Evolutionary conservation across 2,888 invertebrate genomes (phyloP).

Genomic region (Mellilla xanthometata): DNA sequence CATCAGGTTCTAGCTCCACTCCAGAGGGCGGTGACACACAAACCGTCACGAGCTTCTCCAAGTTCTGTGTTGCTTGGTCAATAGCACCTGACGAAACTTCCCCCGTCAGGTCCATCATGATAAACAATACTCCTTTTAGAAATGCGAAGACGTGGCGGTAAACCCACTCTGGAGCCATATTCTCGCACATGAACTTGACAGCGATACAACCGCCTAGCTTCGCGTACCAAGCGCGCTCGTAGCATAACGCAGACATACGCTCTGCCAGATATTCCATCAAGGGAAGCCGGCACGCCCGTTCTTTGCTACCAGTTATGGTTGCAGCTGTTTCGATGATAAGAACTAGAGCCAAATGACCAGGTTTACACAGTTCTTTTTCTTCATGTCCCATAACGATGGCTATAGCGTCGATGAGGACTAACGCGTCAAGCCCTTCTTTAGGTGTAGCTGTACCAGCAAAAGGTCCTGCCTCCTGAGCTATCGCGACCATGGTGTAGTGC

Average conservation of each 20-base stretch:
- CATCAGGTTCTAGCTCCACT: conserved; percentile 75
- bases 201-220: conserved; percentile 98
- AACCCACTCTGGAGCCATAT: conserved; percentile 94
- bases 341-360: conserved; percentile 93
- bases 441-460: conserved; percentile 84
- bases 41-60: conserved; percentile 93
- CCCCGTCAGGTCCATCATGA: conserved; percentile 97
- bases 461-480: conserved; percentile 95
- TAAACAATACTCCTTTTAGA: conserved; percentile 93
- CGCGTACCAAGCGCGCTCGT: conserved; percentile 99
- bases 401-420: conserved; percentile 95
- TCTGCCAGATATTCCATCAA: conserved; percentile 97
- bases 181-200: conserved; percentile 93
- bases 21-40: conserved; percentile 86
- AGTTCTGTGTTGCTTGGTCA: conserved; percentile 95
- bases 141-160: conserved; percentile 94
- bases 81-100: conserved; percentile 98
- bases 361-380: conserved; percentile 97
- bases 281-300: conserved; percentile 94
- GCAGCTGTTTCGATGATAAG: conserved; percentile 95
- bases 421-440: conserved; percentile 92
- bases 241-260: conserved; percentile 96
- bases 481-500: conserved; percentile 97
- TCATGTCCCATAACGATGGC: conserved; percentile 98
- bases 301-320: conserved; percentile 92